Evolutionary conservation across 1,140 invertebrate species (phyloP), one percentile per base, ranked within the genome.

Genomic region (Pseudobourletiella spinata): DNA sequence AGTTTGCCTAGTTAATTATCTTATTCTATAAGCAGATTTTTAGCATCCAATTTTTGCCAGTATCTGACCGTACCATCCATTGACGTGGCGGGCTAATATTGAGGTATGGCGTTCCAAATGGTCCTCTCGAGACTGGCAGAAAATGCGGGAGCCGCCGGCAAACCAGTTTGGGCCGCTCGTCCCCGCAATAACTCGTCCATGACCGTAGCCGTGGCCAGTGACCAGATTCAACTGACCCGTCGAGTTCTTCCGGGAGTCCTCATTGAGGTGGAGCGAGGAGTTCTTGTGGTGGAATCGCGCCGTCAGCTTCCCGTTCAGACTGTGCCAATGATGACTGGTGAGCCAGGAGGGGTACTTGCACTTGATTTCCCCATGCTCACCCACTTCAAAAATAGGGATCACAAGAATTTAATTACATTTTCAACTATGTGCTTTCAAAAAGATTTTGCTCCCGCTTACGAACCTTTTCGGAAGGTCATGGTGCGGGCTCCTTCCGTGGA

Each of bases 261-360:
- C 58, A n/a, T 42, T 50, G 50, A 69, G 55, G 48, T 75, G 84
- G 42, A 88, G 77, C 1, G 85, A 86, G 1, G 85, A 84, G 70
- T 88, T 88, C 71, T 82, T 81, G 60, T 83, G 82, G 55, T 84
- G 84, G 73, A 88, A 87, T 59, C 82, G 84, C 74, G 86, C 88
- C 25, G 84, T 82, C 69, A 83, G 82, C 14, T 80, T 79, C 63
- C 86, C 81, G 74, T 89, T 86, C 58, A 89, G 77, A 58, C 85
- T 87, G 72, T 86, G 82, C 87, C 87, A 89, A 48, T 86, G 87
- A 64, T 87, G 85, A 22, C 82, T 80, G 51, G 84, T 85, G 52
- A 89, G 79, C 87, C 87, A 89, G 32, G 74, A 73, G 1, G 87
- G 86, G 75, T 87, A 88, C 70, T 82, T 82, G 72, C 87, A 89